A percentile compares a stretch with the other conserved stretches of the same genome.
Evolutionary conservation across 2,888 invertebrate genomes (phyloP).

Genomic region (Coenonympha arcania): DNA sequence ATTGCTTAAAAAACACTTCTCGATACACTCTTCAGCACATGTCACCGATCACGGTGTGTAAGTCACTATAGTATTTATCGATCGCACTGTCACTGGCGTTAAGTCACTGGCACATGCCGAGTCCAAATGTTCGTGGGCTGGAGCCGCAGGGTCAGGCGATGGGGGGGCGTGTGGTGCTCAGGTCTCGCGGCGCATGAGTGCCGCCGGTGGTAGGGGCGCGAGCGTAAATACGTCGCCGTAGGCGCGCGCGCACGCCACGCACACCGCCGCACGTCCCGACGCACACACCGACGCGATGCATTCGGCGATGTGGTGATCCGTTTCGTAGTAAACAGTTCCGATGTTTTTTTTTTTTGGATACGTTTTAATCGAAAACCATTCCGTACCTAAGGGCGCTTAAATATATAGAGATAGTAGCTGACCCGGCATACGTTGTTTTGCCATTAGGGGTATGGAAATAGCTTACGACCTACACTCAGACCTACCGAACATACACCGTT

Average conservation of each 20-base stretch:
- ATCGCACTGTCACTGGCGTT: conserved; percentile 52
- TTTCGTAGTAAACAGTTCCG: background rate
- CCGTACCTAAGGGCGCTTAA: no score
- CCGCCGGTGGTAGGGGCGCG: conserved; percentile 68
- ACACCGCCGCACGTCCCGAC: conserved; percentile 39
- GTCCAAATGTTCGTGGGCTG: conserved; percentile 37
- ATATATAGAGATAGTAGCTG: no score
- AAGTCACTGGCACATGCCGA: conserved; percentile 65
- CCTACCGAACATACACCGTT: no score
- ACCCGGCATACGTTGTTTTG: no score
- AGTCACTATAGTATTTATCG: conserved; percentile 51
- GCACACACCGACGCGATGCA: conserved; percentile 17
- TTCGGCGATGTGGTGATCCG: background rate
- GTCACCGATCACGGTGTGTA: conserved; percentile 55
- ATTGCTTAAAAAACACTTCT: conserved; percentile 48
- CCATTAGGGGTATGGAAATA: no score
- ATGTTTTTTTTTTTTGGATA: background rate
- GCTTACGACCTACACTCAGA: no score
- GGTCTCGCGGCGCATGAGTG: conserved; percentile 71
- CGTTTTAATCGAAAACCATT: background rate
- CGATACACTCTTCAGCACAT: conserved; percentile 61
- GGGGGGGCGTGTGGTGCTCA: conserved; percentile 67
- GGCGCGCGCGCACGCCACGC: conserved; percentile 52
- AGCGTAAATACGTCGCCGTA: conserved; percentile 67
- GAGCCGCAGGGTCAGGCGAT: conserved; percentile 38